phyloP scores from a whole-genome alignment of 2,797 vertebrate species.

The Cuculus canorus region DNA sequence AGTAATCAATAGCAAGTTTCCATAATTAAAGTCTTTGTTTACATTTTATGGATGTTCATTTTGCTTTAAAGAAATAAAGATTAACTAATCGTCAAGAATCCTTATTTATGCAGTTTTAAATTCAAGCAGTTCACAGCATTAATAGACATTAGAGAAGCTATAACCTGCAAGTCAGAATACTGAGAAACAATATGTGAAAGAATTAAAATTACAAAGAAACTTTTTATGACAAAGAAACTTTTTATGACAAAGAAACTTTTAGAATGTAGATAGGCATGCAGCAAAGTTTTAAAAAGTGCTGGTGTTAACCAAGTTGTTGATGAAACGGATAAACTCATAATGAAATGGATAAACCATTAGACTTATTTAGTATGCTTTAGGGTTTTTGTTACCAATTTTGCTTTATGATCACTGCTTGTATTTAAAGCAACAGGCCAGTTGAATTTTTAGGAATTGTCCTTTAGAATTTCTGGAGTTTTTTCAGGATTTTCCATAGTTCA shows the following conservation, averaged over 20 bases:
- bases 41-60: neutral
- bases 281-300: neutral
- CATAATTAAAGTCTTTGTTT: constrained; percentile 21
- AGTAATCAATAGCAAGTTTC: neutral
- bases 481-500: neutral
- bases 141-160: neutral
- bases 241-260: neutral
- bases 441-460: neutral
- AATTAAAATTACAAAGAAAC: neutral
- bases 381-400: neutral
- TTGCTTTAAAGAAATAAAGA: neutral
- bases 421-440: neutral
- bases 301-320: neutral
- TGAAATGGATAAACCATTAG: neutral
- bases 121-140: neutral
- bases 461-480: neutral
- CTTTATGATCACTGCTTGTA: neutral
- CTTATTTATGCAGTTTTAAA: neutral
- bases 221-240: neutral
- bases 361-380: neutral
- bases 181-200: neutral
- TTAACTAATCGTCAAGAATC: neutral
- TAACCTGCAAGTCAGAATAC: neutral
- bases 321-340: neutral
- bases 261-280: neutral